Percentiles rank a stretch among this genome's conserved stretches.
phyloP scores from a whole-genome alignment of 2,113 vertebrate species.

The Xerus inauris region DNA sequence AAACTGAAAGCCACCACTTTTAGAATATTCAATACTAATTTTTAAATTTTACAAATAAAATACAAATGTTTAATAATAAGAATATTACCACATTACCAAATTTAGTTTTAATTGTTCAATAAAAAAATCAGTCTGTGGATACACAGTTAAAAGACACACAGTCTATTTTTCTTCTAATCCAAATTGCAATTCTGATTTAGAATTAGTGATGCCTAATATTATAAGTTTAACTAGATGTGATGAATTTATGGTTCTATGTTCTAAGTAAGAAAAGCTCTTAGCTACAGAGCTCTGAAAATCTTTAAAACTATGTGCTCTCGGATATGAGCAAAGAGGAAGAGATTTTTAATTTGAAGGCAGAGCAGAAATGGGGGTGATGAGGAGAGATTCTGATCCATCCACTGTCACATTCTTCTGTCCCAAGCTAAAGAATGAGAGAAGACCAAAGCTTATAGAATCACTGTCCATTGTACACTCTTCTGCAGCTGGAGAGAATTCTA shows the following conservation, averaged over 20 bases:
- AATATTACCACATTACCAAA: background rate
- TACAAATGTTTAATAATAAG: slow-evolving; percentile 37
- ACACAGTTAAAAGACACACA: background rate
- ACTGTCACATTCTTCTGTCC: background rate
- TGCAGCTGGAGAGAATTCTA: background rate
- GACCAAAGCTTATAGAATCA: background rate
- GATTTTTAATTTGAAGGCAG: background rate
- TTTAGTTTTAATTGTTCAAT: background rate
- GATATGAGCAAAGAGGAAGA: background rate
- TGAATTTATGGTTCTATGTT: background rate
- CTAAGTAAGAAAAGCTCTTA: background rate
- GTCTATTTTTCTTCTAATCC: background rate
- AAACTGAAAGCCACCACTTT: background rate
- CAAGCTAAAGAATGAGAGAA: background rate
- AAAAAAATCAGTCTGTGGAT: background rate
- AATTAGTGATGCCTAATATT: background rate
- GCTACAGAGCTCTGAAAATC: background rate
- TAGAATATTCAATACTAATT: background rate
- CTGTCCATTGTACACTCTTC: fast-evolving
- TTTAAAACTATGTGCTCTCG: slow-evolving; percentile 7
- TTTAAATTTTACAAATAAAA: slow-evolving; percentile 26
- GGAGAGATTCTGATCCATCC: background rate
- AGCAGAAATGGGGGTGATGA: background rate
- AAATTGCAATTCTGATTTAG: background rate
- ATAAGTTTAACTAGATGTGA: background rate